Evolutionary conservation across 1,140 invertebrate genomes (phyloP).

Genomic region (Neodiprion virginianus): DNA sequence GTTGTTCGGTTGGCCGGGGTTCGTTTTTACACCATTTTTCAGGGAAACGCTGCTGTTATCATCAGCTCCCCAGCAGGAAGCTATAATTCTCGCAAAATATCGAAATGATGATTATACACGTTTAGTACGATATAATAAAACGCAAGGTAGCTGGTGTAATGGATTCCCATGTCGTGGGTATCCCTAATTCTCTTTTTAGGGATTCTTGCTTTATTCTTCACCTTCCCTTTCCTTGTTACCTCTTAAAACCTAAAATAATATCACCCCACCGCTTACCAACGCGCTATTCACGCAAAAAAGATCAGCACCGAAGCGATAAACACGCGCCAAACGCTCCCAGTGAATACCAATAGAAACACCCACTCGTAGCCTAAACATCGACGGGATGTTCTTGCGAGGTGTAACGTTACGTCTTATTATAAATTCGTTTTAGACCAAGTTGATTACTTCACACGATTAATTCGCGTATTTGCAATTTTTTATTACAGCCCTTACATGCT

Average conservation of each 20-base stretch:
- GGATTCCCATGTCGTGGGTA: background rate
- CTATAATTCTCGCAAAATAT: background rate
- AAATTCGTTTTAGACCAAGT: too few species aligned
- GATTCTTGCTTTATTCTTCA: too few species aligned
- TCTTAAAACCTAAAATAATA: background rate
- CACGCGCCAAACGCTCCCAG: background rate
- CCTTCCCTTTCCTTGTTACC: background rate
- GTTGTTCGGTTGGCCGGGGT: background rate
- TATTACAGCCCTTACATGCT: too few species aligned
- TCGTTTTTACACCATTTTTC: slow-evolving; percentile 5
- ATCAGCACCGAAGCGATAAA: background rate
- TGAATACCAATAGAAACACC: background rate
- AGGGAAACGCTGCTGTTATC: background rate
- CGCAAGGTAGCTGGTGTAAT: background rate
- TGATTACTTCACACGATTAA: too few species aligned
- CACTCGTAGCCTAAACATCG: too few species aligned
- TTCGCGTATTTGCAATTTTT: too few species aligned
- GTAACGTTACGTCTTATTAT: too few species aligned
- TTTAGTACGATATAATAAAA: too few species aligned
- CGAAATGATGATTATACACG: background rate
- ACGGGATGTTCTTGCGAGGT: too few species aligned
- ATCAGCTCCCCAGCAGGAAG: background rate
- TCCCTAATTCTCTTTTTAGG: background rate
- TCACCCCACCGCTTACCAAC: background rate
- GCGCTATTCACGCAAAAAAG: background rate